Evolutionary conservation across 2,797 vertebrate genomes (phyloP).

Genomic region (Myripristis murdjan): DNA sequence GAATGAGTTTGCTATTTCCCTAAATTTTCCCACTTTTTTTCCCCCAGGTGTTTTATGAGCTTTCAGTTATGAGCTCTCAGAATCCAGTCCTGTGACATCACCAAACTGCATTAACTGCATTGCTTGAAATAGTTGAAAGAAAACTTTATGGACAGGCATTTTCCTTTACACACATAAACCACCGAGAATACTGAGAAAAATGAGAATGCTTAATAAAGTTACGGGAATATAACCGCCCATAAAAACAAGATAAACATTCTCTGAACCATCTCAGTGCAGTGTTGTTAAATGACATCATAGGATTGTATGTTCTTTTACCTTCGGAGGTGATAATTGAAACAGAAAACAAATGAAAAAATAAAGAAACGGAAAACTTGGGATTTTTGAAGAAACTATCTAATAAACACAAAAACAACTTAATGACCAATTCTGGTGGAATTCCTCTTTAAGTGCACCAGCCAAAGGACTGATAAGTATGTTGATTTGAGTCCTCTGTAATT

Average conservation of each 20-base stretch:
- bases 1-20: slow-evolving; percentile 12
- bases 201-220: slow-evolving; percentile 19
- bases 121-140: slow-evolving; percentile 43
- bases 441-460: slow-evolving; percentile 5
- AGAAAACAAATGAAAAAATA: neutral
- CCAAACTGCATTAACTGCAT: slow-evolving; percentile 15
- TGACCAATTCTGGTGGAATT: neutral
- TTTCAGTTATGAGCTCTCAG: slow-evolving; percentile 16
- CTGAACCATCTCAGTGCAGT: slow-evolving; percentile 36
- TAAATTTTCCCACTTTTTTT: slow-evolving; percentile 13
- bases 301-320: slow-evolving; percentile 33
- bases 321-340: slow-evolving; percentile 36
- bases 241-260: slow-evolving; percentile 46
- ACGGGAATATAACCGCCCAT: slow-evolving; percentile 45
- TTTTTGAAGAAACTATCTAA: slow-evolving; percentile 2
- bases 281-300: slow-evolving; percentile 45
- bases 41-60: slow-evolving; percentile 69
- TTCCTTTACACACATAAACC: slow-evolving; percentile 66
- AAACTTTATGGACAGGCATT: slow-evolving; percentile 44
- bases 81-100: slow-evolving; percentile 70
- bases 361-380: neutral
- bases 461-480: slow-evolving; percentile 28
- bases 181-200: slow-evolving; percentile 51
- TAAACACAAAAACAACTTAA: neutral
- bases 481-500: slow-evolving; percentile 27